Conservation (phyloP, 2,797 vertebrate species). For the Lacerta viridis region DNA sequence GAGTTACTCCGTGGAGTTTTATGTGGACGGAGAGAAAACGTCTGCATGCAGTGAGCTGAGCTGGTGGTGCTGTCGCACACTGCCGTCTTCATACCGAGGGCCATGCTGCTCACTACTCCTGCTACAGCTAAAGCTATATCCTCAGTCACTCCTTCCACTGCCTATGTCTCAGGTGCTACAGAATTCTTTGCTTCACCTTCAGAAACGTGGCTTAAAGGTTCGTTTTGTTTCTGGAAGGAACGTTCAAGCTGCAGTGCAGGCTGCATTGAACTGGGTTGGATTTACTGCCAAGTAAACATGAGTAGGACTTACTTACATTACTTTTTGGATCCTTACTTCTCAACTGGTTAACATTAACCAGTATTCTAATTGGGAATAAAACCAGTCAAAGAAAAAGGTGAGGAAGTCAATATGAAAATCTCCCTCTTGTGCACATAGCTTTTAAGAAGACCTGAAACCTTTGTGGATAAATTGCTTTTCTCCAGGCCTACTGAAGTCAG, state of each 20-base stretch:
- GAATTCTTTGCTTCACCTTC: neutral
- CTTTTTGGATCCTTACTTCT: neutral
- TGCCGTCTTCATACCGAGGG: too few relatives aligned
- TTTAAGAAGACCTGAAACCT: neutral
- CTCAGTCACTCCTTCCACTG: too few relatives aligned
- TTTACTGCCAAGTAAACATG: slow-evolving; percentile 1
- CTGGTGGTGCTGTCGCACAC: neutral
- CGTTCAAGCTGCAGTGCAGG: too few relatives aligned
- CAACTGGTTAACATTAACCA: neutral
- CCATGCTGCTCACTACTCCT: neutral
- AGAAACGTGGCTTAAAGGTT: neutral
- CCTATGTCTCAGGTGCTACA: neutral
- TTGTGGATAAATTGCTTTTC: neutral
- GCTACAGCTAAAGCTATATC: neutral
- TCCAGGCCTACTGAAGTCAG: neutral
- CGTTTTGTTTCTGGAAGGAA: neutral
- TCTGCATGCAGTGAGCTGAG: neutral
- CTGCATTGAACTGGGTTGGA: neutral
- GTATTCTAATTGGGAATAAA: neutral
- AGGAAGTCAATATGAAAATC: neutral
- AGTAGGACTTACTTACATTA: neutral
- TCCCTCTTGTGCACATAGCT: neutral
- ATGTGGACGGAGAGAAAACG: neutral
- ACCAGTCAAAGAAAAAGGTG: neutral
- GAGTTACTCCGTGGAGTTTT: neutral